Evolutionary conservation across 2,888 invertebrate genomes (phyloP).

Genomic region (Aquatica leii): DNA sequence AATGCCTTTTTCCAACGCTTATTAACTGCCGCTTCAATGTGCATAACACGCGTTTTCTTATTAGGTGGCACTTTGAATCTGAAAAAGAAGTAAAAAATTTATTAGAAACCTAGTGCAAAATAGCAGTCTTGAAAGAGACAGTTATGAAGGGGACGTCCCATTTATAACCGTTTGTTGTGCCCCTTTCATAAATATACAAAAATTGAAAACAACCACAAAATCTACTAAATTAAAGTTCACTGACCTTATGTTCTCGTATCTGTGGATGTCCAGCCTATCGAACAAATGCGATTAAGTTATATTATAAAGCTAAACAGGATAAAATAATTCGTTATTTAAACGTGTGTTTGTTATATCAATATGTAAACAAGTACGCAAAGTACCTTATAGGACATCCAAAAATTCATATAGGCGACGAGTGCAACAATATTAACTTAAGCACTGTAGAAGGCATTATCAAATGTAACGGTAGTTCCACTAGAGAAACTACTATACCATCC

Average conservation of each 20-base stretch:
- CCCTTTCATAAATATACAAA: conserved; percentile 20
- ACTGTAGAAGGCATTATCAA: too few relatives aligned
- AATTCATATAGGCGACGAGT: too few relatives aligned
- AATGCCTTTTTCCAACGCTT: conserved; percentile 2
- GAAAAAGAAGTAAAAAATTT: neutral
- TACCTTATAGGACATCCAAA: too few relatives aligned
- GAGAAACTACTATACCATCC: too few relatives aligned
- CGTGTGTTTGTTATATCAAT: too few relatives aligned
- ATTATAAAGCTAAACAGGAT: too few relatives aligned
- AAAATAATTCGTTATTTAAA: too few relatives aligned
- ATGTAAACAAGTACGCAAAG: too few relatives aligned
- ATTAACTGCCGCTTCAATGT: conserved; percentile 14
- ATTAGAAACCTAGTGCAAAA: conserved; percentile 14
- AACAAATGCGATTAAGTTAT: too few relatives aligned
- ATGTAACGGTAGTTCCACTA: too few relatives aligned
- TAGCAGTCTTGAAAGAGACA: conserved; percentile 22
- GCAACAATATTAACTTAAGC: too few relatives aligned
- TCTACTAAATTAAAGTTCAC: conserved; percentile 3
- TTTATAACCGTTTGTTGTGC: conserved; percentile 22
- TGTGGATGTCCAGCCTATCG: too few relatives aligned
- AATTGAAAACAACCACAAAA: conserved; percentile 20
- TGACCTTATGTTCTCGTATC: neutral
- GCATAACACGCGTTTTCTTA: conserved; percentile 5
- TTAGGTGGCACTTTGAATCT: conserved; percentile 16
- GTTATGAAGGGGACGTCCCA: conserved; percentile 26